These are phyloP conservation scores for Probaryconus sp. DNA, from an alignment of 1,140 invertebrate species.

Conservation along the genomic window DNA sequence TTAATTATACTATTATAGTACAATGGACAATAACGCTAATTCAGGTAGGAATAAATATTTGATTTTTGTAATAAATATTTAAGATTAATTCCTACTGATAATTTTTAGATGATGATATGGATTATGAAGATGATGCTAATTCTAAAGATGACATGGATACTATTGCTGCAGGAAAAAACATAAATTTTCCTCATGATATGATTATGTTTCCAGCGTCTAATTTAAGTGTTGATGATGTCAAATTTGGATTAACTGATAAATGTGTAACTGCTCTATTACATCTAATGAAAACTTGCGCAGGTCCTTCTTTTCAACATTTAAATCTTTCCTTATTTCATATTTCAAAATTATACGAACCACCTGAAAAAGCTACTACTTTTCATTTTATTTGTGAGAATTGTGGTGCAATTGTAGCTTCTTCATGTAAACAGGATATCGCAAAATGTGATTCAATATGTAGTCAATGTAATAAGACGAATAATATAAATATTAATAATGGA, in stretches of 20 bases:
- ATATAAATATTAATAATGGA: background rate
- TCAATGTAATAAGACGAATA: slow-evolving; percentile 1
- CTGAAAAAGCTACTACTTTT: background rate
- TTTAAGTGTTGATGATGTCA: too few species aligned
- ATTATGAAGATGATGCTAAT: too few species aligned
- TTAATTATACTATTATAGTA: too few species aligned
- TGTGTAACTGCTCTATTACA: background rate
- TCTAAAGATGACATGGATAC: too few species aligned
- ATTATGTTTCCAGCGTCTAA: too few species aligned
- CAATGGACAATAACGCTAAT: too few species aligned
- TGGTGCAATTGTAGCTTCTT: background rate
- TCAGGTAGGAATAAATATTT: too few species aligned
- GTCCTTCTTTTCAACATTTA: background rate
- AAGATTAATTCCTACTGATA: too few species aligned
- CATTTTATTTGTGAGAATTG: slow-evolving; percentile 14
- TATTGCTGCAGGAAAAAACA: too few species aligned
- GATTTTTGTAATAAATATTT: too few species aligned
- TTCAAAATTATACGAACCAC: slow-evolving; percentile 6
- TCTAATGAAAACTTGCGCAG: slow-evolving; percentile 5
- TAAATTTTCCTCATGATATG: too few species aligned
- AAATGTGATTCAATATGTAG: background rate
- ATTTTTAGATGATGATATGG: too few species aligned
- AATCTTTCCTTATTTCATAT: slow-evolving; percentile 8
- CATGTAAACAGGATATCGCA: background rate
- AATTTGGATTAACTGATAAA: slow-evolving; percentile 1